Percentiles rank a stretch among this genome's conserved stretches.
phyloP scores from a whole-genome alignment of 64 coral and sea anemone species.

The Pachyseris speciosa region DNA sequence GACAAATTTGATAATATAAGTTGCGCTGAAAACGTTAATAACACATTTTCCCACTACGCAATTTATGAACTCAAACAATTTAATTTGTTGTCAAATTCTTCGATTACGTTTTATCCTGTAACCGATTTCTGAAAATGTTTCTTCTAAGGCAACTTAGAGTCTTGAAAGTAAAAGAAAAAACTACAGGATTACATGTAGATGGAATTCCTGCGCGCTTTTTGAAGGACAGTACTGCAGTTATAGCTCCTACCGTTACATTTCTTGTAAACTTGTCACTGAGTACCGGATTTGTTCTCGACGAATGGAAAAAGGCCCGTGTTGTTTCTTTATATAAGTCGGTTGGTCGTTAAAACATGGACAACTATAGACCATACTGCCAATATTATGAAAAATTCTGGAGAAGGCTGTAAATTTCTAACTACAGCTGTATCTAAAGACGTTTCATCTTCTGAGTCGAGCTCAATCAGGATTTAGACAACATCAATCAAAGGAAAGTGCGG shows the following conservation, averaged over 20 bases:
- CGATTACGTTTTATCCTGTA: constrained; percentile 29
- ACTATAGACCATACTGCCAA: not conserved
- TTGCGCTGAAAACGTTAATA: no score
- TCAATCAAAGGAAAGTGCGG: constrained; percentile 5
- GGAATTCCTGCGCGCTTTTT: constrained; percentile 14
- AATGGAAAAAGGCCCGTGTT: constrained; percentile 16
- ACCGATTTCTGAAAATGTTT: constrained; percentile 4
- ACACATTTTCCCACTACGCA: no score
- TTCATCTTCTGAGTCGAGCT: not conserved
- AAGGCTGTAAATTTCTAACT: not conserved
- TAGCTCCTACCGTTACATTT: constrained; percentile 13
- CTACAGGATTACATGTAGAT: not conserved
- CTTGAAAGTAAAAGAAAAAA: not conserved
- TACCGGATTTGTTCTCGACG: not conserved
- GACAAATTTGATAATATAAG: no score
- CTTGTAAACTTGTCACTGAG: not conserved
- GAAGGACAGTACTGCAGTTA: constrained; percentile 23
- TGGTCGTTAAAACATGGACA: not conserved
- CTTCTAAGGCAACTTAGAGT: no score
- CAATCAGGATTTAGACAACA: constrained; percentile 22
- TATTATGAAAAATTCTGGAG: not conserved
- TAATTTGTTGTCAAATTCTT: no score
- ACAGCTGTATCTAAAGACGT: not conserved
- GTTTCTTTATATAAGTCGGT: not conserved
- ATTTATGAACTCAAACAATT: no score